These are phyloP conservation scores for Asbolus verrucosus DNA, from an alignment of 1,140 invertebrate genomes.

Conservation along the genomic window DNA sequence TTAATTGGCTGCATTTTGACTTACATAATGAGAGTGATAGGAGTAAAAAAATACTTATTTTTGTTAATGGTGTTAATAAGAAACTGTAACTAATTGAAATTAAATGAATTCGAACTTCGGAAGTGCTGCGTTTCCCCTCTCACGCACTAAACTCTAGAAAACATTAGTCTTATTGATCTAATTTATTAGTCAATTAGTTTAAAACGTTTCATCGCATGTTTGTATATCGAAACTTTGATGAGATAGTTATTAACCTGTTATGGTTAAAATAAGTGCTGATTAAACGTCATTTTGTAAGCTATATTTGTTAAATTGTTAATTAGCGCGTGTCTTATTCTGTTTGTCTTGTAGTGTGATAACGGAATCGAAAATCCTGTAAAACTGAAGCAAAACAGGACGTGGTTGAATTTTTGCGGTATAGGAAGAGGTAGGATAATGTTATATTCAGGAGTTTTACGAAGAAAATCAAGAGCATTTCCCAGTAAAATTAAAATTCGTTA, in stretches of 20 bases:
- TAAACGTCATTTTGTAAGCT: background rate
- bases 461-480: conserved; percentile 28
- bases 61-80: conserved; percentile 8
- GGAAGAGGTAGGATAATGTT: conserved; percentile 32
- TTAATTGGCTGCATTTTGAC: too few relatives aligned
- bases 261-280: background rate
- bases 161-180: conserved; percentile 25
- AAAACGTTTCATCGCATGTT: conserved; percentile 29
- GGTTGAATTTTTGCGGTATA: conserved; percentile 42
- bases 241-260: background rate
- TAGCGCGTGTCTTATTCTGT: too few relatives aligned
- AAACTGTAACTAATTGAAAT: conserved; percentile 13
- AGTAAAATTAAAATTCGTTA: conserved; percentile 23
- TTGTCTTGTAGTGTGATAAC: too few relatives aligned
- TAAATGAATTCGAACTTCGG: conserved; percentile 8
- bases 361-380: conserved; percentile 22
- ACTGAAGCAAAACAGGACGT: conserved; percentile 36
- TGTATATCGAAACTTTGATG: conserved; percentile 2
- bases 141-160: conserved; percentile 4
- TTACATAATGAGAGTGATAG: too few relatives aligned
- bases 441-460: conserved; percentile 36
- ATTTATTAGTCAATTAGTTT: conserved; percentile 30
- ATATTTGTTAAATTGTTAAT: too few relatives aligned
- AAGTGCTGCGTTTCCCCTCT: background rate
- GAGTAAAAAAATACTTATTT: too few relatives aligned